phyloP scores from a whole-genome alignment of 2,113 vertebrate genomes.

The Eclectus roratus region DNA sequence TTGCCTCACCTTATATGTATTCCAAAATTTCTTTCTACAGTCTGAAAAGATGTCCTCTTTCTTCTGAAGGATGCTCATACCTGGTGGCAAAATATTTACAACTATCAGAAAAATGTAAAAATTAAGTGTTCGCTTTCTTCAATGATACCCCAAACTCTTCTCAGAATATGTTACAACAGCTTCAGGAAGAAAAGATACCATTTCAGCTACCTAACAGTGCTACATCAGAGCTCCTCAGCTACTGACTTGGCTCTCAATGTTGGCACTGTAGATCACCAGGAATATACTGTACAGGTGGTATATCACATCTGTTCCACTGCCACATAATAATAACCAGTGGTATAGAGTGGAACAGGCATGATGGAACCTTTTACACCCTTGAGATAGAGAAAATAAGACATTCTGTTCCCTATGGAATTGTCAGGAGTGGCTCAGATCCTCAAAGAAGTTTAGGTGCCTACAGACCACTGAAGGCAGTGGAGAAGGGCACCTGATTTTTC shows the following conservation, averaged over 20 bases:
- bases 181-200: neutral
- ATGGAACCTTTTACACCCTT: neutral
- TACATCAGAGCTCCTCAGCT: neutral
- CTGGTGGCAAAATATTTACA: slow-evolving; percentile 68
- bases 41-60: slow-evolving; percentile 87
- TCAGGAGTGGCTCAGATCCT: neutral
- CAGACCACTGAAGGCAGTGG: neutral
- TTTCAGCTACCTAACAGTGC: neutral
- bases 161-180: neutral
- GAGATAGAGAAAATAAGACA: neutral
- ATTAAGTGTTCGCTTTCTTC: neutral
- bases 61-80: slow-evolving; percentile 85
- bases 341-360: neutral
- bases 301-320: neutral
- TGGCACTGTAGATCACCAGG: neutral
- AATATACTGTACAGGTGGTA: neutral
- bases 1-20: slow-evolving; percentile 86
- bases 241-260: neutral
- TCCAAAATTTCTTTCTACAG: slow-evolving; percentile 88
- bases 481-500: neutral
- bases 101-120: neutral
- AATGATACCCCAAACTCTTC: neutral
- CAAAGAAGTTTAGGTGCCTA: neutral
- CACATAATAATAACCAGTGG: neutral
- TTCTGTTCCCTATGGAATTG: neutral